Conservation (phyloP, 2,888 invertebrate species). For the Philaethria dido region DNA sequence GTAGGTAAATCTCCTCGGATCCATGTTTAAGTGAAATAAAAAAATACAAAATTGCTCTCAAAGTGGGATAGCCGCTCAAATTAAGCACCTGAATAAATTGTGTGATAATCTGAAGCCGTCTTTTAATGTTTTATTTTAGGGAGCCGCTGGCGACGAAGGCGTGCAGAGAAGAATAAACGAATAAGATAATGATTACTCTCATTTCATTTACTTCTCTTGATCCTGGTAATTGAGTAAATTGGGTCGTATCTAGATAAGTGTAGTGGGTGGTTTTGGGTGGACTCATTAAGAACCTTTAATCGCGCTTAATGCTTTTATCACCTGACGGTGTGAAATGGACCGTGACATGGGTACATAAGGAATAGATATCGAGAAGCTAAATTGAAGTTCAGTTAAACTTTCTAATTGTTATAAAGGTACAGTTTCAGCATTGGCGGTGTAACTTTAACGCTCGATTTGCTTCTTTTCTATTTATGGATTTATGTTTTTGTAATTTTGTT, state of each 20-base stretch:
- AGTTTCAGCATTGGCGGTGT: slow-evolving; percentile 1
- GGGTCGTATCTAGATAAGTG: slow-evolving; percentile 77
- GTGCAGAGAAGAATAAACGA: slow-evolving; percentile 69
- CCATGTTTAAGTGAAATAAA: slow-evolving; percentile 79
- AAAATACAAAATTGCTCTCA: slow-evolving; percentile 75
- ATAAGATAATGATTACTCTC: slow-evolving; percentile 81
- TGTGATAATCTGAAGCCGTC: slow-evolving; percentile 81
- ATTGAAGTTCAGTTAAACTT: slow-evolving; percentile 13
- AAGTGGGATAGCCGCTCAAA: slow-evolving; percentile 80
- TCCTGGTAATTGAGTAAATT: slow-evolving; percentile 81
- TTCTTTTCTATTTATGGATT: background rate
- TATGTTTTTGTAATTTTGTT: background rate
- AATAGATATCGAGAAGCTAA: slow-evolving; percentile 28
- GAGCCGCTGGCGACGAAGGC: slow-evolving; percentile 65
- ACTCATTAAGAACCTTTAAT: slow-evolving; percentile 75
- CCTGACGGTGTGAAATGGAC: slow-evolving; percentile 75
- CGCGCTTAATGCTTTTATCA: slow-evolving; percentile 79
- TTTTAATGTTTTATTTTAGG: slow-evolving; percentile 76
- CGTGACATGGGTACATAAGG: slow-evolving; percentile 51
- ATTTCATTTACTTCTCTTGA: slow-evolving; percentile 81
- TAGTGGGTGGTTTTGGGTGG: slow-evolving; percentile 67
- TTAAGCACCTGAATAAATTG: slow-evolving; percentile 84
- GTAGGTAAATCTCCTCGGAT: slow-evolving; percentile 70
- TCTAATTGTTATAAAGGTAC: slow-evolving; percentile 26
- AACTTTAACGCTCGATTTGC: background rate